Evolutionary conservation across 2,888 invertebrate genomes (phyloP), one percentile per base, ranked within the genome.

Genomic region (Drosophila helvetica): DNA sequence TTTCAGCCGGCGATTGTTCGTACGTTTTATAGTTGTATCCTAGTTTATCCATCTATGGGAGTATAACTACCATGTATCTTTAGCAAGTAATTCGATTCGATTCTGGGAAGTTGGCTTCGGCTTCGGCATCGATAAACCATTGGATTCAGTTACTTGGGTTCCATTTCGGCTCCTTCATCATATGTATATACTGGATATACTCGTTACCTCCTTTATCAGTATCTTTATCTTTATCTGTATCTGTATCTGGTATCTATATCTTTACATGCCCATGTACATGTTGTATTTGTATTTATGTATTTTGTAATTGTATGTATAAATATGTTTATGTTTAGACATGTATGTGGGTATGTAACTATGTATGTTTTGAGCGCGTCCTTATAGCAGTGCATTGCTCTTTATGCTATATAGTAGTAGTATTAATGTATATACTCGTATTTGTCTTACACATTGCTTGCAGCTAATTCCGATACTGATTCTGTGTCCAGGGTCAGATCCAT

Each of bases 391-490:
- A 55, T 53, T 62, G 79, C 76, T 71, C 72, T 71, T 74, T 75
- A 76, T 81, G 60, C 81, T 58, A 72, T 80, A 65, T 55, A 47
- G 60, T 61, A 67, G 62, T 78, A 73, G 30, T 65, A 42, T 62
- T 22, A 64, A 27, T 55, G 25, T 67, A 46, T 65, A 62, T 82
- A 65, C 38, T 38, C 6, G 6, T 68, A 53, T 56, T 53, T 74
- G 77, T 68, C 69, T 64, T 66, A 74, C 64, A 69, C 56, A 43
- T 78, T 85, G 89, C 85, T 89, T 84, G 87, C 81, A 89, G 82
- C 82, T 89, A 89, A 80, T 78, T 84, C 67, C 84, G 65, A 78
- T 84, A 88, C 84, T 80, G 88, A 70, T 88, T 84, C 67, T 70
- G 74, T 69, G 73, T 71, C 33, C n/a, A 8, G n/a, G n/a, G 48